phyloP scores from a whole-genome alignment of 2,113 vertebrate genomes.

The Rhegmatorhina hoffmannsi region DNA sequence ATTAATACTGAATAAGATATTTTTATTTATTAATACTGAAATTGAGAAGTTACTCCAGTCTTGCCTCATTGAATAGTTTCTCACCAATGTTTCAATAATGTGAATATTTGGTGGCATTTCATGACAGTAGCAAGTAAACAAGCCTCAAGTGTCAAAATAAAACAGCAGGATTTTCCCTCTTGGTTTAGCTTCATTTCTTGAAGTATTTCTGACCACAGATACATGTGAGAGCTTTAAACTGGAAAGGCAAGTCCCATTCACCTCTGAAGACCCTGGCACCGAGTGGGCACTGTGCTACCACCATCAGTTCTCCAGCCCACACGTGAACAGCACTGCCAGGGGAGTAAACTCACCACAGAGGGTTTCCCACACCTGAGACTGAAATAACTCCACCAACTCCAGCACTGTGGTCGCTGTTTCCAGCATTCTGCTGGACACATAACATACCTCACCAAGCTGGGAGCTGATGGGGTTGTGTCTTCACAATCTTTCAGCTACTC shows the following conservation, averaged over 20 bases:
- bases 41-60: background rate
- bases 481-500: background rate
- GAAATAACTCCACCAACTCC: background rate
- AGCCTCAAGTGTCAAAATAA: background rate
- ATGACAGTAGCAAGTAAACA: background rate
- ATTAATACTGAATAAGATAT: background rate
- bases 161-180: background rate
- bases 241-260: background rate
- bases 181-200: background rate
- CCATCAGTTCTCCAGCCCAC: background rate
- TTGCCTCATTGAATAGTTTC: background rate
- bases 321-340: background rate
- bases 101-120: background rate
- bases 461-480: background rate
- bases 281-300: background rate
- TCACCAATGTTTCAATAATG: background rate
- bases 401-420: accelerated
- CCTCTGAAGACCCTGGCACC: accelerated
- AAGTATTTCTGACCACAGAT: background rate
- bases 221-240: background rate
- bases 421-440: background rate
- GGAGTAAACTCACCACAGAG: background rate
- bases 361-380: background rate
- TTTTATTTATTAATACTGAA: background rate
- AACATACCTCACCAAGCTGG: background rate